Evolutionary conservation across 2,797 vertebrate species (phyloP).

Genomic region (Pagetopsis macropterus): DNA sequence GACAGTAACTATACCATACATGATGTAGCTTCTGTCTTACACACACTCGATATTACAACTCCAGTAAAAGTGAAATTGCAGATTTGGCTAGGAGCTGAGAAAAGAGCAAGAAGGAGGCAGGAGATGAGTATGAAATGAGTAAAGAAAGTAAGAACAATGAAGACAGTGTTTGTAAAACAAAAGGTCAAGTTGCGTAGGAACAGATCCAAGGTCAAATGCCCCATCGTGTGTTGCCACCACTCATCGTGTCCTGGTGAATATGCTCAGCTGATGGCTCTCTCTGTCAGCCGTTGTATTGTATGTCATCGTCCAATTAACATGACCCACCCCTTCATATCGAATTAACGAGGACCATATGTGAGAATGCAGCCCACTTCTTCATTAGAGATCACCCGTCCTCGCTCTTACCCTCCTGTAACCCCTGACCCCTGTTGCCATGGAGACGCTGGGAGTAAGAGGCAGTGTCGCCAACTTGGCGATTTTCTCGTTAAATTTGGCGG

Average conservation of each 20-base stretch:
- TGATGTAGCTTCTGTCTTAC: not conserved
- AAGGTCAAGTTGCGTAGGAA: conserved; percentile 43
- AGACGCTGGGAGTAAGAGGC: conserved; percentile 16
- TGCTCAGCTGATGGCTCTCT: conserved; percentile 32
- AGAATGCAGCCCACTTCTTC: conserved; percentile 25
- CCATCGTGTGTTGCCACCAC: conserved; percentile 19
- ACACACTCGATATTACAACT: conserved; percentile 3
- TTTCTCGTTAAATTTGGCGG: no score
- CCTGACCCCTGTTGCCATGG: conserved; percentile 64
- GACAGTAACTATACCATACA: not conserved
- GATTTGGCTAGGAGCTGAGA: not conserved
- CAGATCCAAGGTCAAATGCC: not conserved
- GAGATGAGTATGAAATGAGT: conserved; percentile 21
- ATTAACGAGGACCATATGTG: conserved; percentile 49
- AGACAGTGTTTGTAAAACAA: conserved; percentile 11
- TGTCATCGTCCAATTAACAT: conserved; percentile 57
- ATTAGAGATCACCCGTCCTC: conserved; percentile 32
- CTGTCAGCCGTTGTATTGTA: conserved; percentile 42
- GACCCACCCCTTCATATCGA: conserved; percentile 55
- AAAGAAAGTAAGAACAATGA: conserved; percentile 7
- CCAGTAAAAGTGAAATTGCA: not conserved
- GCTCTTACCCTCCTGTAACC: conserved; percentile 44
- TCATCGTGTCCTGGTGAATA: conserved; percentile 30
- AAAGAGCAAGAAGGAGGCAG: conserved; percentile 15
- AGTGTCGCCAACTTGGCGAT: no score